Evolutionary conservation across 1,140 invertebrate species (phyloP).

Genomic region (Spodoptera litura): DNA sequence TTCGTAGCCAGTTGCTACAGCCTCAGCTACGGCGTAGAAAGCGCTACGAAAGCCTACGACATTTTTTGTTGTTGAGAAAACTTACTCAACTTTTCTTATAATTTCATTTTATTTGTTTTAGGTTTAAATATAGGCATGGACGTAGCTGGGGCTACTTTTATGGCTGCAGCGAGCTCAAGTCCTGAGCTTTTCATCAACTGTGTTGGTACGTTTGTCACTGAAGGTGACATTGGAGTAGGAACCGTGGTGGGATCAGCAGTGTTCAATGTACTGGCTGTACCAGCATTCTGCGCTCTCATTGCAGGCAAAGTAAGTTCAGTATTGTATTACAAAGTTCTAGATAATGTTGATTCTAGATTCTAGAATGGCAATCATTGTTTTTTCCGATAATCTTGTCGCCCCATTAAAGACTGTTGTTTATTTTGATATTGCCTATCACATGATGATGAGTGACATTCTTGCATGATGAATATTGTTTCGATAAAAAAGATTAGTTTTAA

Average conservation of each 20-base stretch:
- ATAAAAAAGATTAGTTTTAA: no score
- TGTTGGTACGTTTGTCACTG: conserved; percentile 93
- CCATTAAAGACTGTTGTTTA: no score
- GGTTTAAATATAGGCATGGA: conserved; percentile 90
- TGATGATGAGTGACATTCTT: no score
- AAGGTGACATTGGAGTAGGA: conserved; percentile 93
- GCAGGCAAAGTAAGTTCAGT: conserved; percentile 89
- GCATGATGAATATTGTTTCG: no score
- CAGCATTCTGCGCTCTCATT: conserved; percentile 93
- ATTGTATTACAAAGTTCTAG: not conserved
- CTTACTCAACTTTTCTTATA: not conserved
- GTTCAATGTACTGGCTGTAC: conserved; percentile 96
- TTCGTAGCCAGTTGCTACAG: conserved; percentile 9
- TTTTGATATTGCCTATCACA: no score
- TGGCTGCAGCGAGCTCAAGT: conserved; percentile 96
- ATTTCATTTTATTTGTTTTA: conserved; percentile 59
- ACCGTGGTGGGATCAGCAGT: conserved; percentile 95
- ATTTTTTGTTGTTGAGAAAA: not conserved
- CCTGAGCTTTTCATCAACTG: conserved; percentile 96
- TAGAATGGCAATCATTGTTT: no score
- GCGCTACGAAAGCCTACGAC: no score
- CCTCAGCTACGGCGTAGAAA: not conserved
- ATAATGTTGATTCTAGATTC: no score
- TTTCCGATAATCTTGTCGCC: no score
- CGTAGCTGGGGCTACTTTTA: conserved; percentile 94